These are phyloP conservation scores for Drosophila rubida DNA, from an alignment of 2,888 invertebrate species.

Conservation along the genomic window DNA sequence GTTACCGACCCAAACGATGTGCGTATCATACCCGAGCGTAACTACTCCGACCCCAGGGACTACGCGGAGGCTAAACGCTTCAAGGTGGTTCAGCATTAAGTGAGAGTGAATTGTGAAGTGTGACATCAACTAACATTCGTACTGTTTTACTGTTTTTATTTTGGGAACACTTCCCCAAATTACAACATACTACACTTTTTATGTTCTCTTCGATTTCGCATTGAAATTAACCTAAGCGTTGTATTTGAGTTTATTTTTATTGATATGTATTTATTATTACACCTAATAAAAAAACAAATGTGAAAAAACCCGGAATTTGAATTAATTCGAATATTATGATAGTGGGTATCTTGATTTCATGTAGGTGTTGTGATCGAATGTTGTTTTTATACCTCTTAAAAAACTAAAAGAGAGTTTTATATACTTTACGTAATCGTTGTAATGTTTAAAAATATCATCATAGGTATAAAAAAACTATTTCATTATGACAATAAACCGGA, in stretches of 20 bases:
- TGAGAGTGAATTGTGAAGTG: slow-evolving; percentile 14
- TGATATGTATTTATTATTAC: slow-evolving; percentile 63
- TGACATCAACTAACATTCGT: slow-evolving; percentile 35
- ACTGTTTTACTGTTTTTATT: slow-evolving; percentile 27
- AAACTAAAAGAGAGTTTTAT: neutral
- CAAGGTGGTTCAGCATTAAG: slow-evolving; percentile 67
- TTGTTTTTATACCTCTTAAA: neutral
- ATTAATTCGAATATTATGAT: slow-evolving; percentile 4
- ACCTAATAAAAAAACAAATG: slow-evolving; percentile 53
- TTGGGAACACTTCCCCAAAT: slow-evolving; percentile 28
- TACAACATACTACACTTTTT: slow-evolving; percentile 31
- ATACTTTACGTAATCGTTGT: neutral
- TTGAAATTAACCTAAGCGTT: slow-evolving; percentile 66
- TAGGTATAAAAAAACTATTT: too few species aligned
- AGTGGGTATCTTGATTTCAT: slow-evolving; percentile 3
- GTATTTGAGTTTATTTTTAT: slow-evolving; percentile 52
- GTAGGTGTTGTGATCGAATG: slow-evolving; percentile 46
- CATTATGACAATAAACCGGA: too few species aligned
- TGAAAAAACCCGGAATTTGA: slow-evolving; percentile 21
- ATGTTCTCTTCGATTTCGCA: slow-evolving; percentile 57
- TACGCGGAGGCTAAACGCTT: slow-evolving; percentile 83
- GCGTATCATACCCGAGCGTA: slow-evolving; percentile 83
- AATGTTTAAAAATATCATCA: too few species aligned
- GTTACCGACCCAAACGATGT: slow-evolving; percentile 83
- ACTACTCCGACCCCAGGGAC: slow-evolving; percentile 83